Conservation (phyloP, 2,113 vertebrate species). For the Myiozetetes cayanensis region DNA sequence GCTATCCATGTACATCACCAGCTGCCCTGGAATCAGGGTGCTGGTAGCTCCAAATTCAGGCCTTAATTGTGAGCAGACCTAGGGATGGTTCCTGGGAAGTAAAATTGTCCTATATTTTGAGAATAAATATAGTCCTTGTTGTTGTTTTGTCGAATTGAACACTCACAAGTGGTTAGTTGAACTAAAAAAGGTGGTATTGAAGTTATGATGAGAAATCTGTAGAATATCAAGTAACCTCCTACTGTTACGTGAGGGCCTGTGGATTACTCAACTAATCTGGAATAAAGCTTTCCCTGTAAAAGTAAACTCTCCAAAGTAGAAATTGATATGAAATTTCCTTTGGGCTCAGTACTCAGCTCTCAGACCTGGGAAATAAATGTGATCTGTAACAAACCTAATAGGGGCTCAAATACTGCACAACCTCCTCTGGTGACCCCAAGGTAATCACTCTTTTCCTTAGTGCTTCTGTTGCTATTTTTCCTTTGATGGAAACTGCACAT, state of each 20-base stretch:
- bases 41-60: background rate
- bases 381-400: background rate
- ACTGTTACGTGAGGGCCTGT: background rate
- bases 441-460: background rate
- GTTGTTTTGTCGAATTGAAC: background rate
- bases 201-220: background rate
- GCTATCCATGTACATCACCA: background rate
- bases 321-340: conserved; percentile 40
- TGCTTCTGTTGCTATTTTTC: conserved; percentile 1
- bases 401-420: background rate
- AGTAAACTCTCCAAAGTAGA: conserved; percentile 42
- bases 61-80: background rate
- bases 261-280: conserved; percentile 11
- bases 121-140: background rate
- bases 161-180: background rate
- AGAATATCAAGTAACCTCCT: background rate
- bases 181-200: background rate
- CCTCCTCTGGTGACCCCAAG: background rate
- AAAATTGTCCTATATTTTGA: background rate
- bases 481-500: background rate
- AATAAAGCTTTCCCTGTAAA: conserved; percentile 40
- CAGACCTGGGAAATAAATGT: conserved; percentile 28
- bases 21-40: background rate
- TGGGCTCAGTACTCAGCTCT: background rate
- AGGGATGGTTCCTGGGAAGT: background rate